Evolutionary conservation across 2,113 vertebrate genomes (phyloP), one percentile per base, ranked within the genome.

Genomic region (Gadus macrocephalus): DNA sequence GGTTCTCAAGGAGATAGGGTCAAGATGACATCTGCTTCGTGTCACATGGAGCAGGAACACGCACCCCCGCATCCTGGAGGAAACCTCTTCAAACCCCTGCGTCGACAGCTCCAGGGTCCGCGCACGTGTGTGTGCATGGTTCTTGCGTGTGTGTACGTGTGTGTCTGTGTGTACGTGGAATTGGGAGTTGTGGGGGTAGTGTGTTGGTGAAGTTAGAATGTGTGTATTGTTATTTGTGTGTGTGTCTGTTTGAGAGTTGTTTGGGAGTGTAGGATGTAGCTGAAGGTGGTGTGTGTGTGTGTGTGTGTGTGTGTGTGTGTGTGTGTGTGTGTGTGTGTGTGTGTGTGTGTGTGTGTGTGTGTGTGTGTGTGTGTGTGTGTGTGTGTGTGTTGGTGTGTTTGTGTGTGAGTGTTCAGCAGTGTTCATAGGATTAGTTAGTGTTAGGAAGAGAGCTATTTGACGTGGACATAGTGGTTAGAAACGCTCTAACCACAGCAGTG

Each of bases 11-110:
- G 84, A 89, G 73, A 85, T 77, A 64, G 35, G 80, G 77, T 85
- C 81, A 87, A 70, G 58, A 79, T 76, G 84, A 85, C 81, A 85
- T 88, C 89, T 92, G 91, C 78, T 88, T 90, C 75, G 71, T 91
- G 89, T 91, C 88, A 91, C 61, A 79, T 74, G 72, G 69, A 76
- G 85, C 79, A 78, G 12, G 77, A 90, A 89, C 88, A 88, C 68
- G 73, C 75, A 83, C 76, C 77, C 77, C 69, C 71, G 69, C 78
- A 83, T 91, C 88, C 89, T 86, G 75, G 61, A 83, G 84, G 83
- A 88, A 84, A 76, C 63, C 78, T 69, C 69, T 85, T 62, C 14
- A 60, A 80, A 86, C 80, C 81, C 74, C 68, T 2, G 73, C 84
- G 81, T 78, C 82, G 77, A 91, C 86, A 86, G 85, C 75, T 81